These are phyloP conservation scores for Propsilocerus akamusi DNA, from an alignment of 1,140 invertebrate genomes.

Conservation along the genomic window DNA sequence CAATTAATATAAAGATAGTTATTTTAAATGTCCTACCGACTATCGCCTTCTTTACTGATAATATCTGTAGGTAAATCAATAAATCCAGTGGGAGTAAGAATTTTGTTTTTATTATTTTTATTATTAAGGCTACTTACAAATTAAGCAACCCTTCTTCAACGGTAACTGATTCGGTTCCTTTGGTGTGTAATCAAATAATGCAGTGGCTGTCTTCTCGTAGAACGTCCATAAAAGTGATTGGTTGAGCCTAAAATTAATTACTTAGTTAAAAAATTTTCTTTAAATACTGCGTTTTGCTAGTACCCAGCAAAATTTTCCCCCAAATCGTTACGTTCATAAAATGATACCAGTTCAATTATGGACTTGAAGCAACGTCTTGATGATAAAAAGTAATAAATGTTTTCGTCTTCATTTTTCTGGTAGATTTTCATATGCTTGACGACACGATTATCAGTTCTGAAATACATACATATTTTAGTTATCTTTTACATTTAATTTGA, in stretches of 20 bases:
- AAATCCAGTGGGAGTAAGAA: background rate
- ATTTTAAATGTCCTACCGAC: no score
- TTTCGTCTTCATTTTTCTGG: slow-evolving; percentile 32
- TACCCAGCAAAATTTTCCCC: slow-evolving; percentile 80
- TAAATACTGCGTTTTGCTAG: no score
- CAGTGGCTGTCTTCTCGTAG: slow-evolving; percentile 50
- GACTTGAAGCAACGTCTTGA: slow-evolving; percentile 79
- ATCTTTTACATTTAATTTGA: background rate
- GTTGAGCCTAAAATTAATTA: slow-evolving; percentile 34
- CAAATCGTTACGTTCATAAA: slow-evolving; percentile 74
- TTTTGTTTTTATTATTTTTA: no score
- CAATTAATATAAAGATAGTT: no score
- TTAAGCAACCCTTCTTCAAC: slow-evolving; percentile 53
- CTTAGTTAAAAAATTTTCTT: background rate
- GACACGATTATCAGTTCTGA: slow-evolving; percentile 21
- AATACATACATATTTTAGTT: background rate
- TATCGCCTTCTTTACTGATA: slow-evolving; percentile 54
- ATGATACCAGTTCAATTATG: slow-evolving; percentile 72
- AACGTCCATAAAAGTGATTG: slow-evolving; percentile 57
- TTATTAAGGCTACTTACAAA: slow-evolving; percentile 37
- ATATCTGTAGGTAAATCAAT: slow-evolving; percentile 18
- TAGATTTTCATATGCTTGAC: slow-evolving; percentile 82
- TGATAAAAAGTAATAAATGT: slow-evolving; percentile 60
- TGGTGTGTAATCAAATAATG: slow-evolving; percentile 52
- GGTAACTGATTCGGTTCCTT: slow-evolving; percentile 57